A percentile compares a stretch with the other conserved stretches of the same genome.
These are phyloP conservation scores for Malurus elegans DNA, from an alignment of 2,113 vertebrate genomes.

Conservation along the genomic window DNA sequence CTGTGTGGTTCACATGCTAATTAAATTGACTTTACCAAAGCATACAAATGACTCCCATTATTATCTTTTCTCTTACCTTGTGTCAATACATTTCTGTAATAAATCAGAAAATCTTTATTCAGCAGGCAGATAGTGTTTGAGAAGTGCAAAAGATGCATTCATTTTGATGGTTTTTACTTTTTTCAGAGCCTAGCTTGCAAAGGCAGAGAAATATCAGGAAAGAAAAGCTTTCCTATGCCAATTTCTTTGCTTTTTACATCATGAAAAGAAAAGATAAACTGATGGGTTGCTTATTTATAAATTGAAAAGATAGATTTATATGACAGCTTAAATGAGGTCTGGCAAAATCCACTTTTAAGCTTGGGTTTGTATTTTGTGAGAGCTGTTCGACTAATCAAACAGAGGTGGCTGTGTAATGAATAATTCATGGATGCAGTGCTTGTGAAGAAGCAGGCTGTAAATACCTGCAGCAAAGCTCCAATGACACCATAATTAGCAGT, in stretches of 20 bases:
- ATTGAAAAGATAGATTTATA: background rate
- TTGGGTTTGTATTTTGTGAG: background rate
- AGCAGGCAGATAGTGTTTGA: conserved; percentile 1
- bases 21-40: conserved; percentile 13
- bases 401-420: conserved; percentile 16
- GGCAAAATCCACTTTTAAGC: conserved; percentile 16
- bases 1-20: conserved; percentile 23
- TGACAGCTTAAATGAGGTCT: conserved; percentile 29
- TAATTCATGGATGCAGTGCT: background rate
- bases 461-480: background rate
- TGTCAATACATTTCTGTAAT: background rate
- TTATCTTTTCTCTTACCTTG: conserved; percentile 46
- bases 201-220: background rate
- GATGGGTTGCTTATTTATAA: conserved; percentile 20
- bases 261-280: conserved; percentile 16
- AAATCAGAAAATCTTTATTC: conserved; percentile 53
- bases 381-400: conserved; percentile 40
- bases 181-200: background rate
- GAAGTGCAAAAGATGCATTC: background rate
- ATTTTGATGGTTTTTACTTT: background rate
- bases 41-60: conserved; percentile 32
- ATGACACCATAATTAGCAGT: conserved; percentile 20
- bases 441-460: conserved; percentile 16
- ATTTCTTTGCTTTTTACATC: background rate
- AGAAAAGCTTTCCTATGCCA: background rate